Evolutionary conservation across 2,113 vertebrate genomes (phyloP).

Genomic region (Caloenas nicobarica): DNA sequence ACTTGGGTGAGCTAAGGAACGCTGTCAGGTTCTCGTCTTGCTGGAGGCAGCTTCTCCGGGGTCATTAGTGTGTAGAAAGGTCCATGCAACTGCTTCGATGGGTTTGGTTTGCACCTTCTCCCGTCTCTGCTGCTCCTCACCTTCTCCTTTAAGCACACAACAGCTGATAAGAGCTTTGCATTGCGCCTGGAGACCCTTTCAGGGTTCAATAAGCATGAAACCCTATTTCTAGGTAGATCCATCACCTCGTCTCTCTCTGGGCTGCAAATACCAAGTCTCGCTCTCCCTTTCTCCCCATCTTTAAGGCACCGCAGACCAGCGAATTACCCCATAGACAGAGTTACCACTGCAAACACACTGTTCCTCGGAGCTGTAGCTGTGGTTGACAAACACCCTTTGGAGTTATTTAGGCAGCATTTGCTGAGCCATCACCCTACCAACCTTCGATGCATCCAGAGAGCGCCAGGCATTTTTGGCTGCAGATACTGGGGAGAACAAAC

Average conservation of each 20-base stretch:
- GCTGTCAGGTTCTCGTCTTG: neutral
- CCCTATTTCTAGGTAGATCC: neutral
- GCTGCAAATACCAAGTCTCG: neutral
- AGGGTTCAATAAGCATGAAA: neutral
- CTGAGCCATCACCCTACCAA: neutral
- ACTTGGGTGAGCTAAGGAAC: neutral
- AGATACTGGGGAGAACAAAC: neutral
- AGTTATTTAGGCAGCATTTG: neutral
- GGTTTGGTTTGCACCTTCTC: neutral
- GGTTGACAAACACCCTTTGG: neutral
- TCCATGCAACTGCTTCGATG: neutral
- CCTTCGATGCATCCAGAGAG: neutral
- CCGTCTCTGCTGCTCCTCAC: neutral
- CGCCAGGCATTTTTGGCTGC: neutral
- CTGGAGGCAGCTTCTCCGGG: neutral
- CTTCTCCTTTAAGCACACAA: neutral
- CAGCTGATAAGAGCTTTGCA: neutral
- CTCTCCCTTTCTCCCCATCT: neutral
- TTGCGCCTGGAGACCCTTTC: neutral
- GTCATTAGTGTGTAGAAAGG: neutral
- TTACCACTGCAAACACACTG: neutral
- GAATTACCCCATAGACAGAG: neutral
- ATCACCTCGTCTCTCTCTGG: neutral
- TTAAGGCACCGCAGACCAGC: neutral
- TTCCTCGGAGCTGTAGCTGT: neutral